Conservation (phyloP, 2,888 invertebrate species). For the Campoletis raptor region DNA sequence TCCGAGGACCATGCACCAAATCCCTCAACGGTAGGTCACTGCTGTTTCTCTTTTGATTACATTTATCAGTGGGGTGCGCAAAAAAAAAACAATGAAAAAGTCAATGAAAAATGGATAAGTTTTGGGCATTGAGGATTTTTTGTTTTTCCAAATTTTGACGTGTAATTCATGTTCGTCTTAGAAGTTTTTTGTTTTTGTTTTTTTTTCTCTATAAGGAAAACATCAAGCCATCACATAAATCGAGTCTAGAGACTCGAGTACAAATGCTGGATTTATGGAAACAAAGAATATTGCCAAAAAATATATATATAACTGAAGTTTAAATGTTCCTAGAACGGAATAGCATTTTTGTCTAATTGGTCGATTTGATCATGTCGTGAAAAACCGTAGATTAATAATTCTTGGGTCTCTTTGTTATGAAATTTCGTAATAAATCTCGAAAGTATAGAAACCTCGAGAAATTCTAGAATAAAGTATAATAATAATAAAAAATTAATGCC, state of each 20-base stretch:
- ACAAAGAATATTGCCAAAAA: not conserved
- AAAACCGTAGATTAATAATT: not conserved
- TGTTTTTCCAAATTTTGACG: not conserved
- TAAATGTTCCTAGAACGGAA: not conserved
- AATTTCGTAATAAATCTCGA: not conserved
- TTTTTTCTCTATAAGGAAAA: no score
- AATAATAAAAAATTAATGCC: not conserved
- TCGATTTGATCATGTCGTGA: not conserved
- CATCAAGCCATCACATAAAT: not conserved
- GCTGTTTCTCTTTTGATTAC: not conserved
- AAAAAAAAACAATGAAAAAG: not conserved
- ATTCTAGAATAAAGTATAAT: not conserved
- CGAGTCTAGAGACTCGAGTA: not conserved
- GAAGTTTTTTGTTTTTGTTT: not conserved
- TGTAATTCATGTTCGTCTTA: not conserved
- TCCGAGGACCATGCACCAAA: slow-evolving; percentile 65
- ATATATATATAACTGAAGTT: not conserved
- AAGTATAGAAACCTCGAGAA: not conserved
- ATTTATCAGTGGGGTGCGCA: not conserved
- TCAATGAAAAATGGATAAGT: not conserved
- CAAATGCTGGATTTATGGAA: not conserved
- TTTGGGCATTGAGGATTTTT: not conserved
- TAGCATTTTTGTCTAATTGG: not conserved
- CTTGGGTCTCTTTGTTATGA: not conserved
- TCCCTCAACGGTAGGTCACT: slow-evolving; percentile 63